Conservation (phyloP, 35 echinoderm and acorn worm species). For the Anneissia japonica region DNA sequence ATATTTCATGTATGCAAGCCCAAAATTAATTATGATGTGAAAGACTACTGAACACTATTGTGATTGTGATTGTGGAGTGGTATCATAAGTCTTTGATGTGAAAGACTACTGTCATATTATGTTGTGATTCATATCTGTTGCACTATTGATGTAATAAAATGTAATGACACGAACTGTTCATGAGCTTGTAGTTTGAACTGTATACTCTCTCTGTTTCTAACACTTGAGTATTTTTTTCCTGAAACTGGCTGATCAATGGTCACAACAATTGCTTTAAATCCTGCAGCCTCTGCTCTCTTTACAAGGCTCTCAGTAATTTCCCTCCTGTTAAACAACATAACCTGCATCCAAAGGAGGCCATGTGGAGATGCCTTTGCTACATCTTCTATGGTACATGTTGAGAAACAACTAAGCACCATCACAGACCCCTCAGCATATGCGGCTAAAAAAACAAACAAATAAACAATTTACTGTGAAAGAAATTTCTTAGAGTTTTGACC, state of each 20-base stretch:
- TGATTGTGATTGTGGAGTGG: too few relatives aligned
- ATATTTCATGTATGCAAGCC: too few relatives aligned
- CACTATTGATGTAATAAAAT: too few relatives aligned
- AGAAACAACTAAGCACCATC: constrained; percentile 68
- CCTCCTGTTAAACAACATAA: constrained; percentile 68
- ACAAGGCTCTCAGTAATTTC: constrained; percentile 42
- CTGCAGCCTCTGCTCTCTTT: constrained; percentile 66
- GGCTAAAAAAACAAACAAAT: constrained; percentile 29
- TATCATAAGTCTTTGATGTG: too few relatives aligned
- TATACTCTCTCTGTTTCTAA: too few relatives aligned
- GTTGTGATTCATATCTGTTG: too few relatives aligned
- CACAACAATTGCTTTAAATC: constrained; percentile 73
- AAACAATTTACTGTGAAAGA: background rate
- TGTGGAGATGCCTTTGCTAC: constrained; percentile 52
- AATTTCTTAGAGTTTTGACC: too few relatives aligned
- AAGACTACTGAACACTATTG: too few relatives aligned
- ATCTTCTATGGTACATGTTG: constrained; percentile 74
- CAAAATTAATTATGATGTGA: too few relatives aligned
- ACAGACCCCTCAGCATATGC: constrained; percentile 46
- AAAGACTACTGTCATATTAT: too few relatives aligned
- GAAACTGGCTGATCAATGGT: constrained; percentile 70
- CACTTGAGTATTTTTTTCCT: constrained; percentile 57
- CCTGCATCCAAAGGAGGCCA: constrained; percentile 79
- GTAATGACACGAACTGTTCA: too few relatives aligned
- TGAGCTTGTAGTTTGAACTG: too few relatives aligned